Base-by-base conservation (phyloP, 2,113 vertebrate species). In the Anolis sagrei region DNA sequence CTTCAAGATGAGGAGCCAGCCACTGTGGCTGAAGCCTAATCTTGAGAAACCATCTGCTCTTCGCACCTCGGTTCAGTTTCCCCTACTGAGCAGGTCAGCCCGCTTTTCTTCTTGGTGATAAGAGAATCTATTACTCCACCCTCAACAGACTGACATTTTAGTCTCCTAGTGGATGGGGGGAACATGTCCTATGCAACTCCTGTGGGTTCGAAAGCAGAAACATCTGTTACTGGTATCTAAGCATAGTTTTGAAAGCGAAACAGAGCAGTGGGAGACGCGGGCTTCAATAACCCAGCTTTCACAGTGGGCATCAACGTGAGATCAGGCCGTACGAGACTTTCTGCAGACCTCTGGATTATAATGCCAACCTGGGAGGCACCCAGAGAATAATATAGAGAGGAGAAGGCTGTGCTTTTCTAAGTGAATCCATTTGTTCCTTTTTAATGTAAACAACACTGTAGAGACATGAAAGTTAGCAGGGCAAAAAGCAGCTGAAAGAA, bases 351-450 rank as follows among this genome's bases (percentile, higher is more conserved):
- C 78, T 89, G 89, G 89, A 93, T 88, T 90, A 79, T 61, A 76
- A 89, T 32, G 77, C 85, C 79, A 68, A 93, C 87, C 72, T 4
- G 85, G 91, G 86, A 92, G 91, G 86, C 83, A 21, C 74, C 29
- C 9, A 79, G 83, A 86, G 76, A 89, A 25, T 90, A 21, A 87
- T 83, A 91, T 89, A 77, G 80, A 87, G 90, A 85, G 89, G 90
- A 90, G 88, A 84, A n/a, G n/a, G 88, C 88, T 92, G 88, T 89
- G n/a, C 90, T 86, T 87, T 92, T 92, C 88, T 95, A 92, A 93
- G 74, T 93, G 88, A 85, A 92, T 85, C 93, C 92, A 91, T 93
- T 95, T 93, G 90, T 89, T 90, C n/a, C 86, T 58, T 79, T 87
- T 4, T 81, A 85, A 92, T 64, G 86, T 85, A 82, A 92, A n/a